A percentile compares a stretch with the other conserved stretches of the same genome.
Evolutionary conservation across 2,797 vertebrate species (phyloP).

Genomic region (Labeo calbasu): DNA sequence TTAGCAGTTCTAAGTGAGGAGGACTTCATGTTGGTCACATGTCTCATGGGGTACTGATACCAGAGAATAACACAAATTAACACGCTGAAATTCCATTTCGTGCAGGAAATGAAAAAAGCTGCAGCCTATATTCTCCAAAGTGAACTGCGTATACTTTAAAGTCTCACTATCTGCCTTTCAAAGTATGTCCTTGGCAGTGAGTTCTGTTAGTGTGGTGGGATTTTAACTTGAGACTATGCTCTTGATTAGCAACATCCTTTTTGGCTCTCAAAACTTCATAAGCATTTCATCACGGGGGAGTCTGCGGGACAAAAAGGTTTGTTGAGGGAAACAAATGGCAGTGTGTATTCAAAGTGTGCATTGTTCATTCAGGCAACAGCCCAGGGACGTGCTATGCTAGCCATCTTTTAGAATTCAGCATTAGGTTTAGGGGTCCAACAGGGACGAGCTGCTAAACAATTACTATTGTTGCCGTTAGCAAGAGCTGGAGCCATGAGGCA

Average conservation of each 20-base stretch:
- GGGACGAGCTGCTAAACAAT: slow-evolving; percentile 50
- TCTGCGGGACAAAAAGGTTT: slow-evolving; percentile 23
- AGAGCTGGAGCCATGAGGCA: slow-evolving; percentile 28
- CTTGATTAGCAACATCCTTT: slow-evolving; percentile 39
- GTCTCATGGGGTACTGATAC: neutral
- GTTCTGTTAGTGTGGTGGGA: slow-evolving; percentile 32
- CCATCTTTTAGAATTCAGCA: slow-evolving; percentile 43
- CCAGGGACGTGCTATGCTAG: slow-evolving; percentile 31
- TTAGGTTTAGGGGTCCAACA: slow-evolving; percentile 34
- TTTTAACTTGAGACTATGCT: slow-evolving; percentile 45
- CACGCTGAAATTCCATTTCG: slow-evolving; percentile 15
- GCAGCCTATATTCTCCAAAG: slow-evolving; percentile 26
- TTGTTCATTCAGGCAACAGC: slow-evolving; percentile 39
- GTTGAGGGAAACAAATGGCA: slow-evolving; percentile 35
- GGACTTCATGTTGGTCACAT: neutral
- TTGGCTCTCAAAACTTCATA: slow-evolving; percentile 38
- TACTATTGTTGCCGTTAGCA: slow-evolving; percentile 42
- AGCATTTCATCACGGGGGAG: slow-evolving; percentile 44
- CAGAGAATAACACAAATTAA: slow-evolving; percentile 36
- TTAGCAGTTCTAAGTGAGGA: slow-evolving; percentile 29
- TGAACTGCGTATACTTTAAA: slow-evolving; percentile 23
- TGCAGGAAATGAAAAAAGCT: slow-evolving; percentile 35
- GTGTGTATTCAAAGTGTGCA: slow-evolving; percentile 37
- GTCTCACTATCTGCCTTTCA: slow-evolving; percentile 22
- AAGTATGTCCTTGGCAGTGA: slow-evolving; percentile 38